Conservation (phyloP, 1,140 invertebrate genomes). For the Drosophila navojoa region DNA sequence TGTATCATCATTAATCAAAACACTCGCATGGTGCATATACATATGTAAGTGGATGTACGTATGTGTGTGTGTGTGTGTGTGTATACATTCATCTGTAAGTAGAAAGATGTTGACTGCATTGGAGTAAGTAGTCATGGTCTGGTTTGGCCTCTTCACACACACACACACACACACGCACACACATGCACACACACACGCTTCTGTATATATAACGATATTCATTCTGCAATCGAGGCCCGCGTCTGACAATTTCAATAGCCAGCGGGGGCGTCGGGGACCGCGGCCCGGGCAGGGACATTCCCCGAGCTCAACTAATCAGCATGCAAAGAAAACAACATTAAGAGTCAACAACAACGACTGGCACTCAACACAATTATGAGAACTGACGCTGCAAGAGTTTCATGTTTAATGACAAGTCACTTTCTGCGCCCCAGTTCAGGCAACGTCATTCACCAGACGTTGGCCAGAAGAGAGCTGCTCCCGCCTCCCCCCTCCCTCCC, state of each 20-base stretch:
- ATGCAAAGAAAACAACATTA: constrained; percentile 82
- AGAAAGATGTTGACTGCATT: constrained; percentile 35
- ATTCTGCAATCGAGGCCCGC: constrained; percentile 55
- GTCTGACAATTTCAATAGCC: constrained; percentile 38
- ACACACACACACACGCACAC: constrained; percentile 13
- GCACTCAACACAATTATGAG: constrained; percentile 81
- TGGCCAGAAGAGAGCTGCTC: constrained; percentile 1
- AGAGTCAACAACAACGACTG: constrained; percentile 80
- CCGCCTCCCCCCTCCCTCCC: no score
- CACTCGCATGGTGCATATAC: constrained; percentile 56
- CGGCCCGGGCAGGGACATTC: constrained; percentile 53
- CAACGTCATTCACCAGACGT: constrained; percentile 57
- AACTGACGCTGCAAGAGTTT: constrained; percentile 81
- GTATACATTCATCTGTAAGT: constrained; percentile 32
- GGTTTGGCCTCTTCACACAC: constrained; percentile 36
- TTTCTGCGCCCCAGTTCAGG: constrained; percentile 79
- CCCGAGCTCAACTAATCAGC: constrained; percentile 77
- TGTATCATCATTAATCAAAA: constrained; percentile 83
- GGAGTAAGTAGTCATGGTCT: constrained; percentile 50
- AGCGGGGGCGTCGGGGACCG: background rate
- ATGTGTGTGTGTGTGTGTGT: constrained; percentile 19
- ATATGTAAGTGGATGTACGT: constrained; percentile 46
- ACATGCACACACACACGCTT: constrained; percentile 6
- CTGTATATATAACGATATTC: constrained; percentile 70
- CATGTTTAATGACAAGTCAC: constrained; percentile 81